These are phyloP conservation scores for Procambarus virginalis DNA, from an alignment of 1,140 invertebrate species.

Conservation along the genomic window DNA sequence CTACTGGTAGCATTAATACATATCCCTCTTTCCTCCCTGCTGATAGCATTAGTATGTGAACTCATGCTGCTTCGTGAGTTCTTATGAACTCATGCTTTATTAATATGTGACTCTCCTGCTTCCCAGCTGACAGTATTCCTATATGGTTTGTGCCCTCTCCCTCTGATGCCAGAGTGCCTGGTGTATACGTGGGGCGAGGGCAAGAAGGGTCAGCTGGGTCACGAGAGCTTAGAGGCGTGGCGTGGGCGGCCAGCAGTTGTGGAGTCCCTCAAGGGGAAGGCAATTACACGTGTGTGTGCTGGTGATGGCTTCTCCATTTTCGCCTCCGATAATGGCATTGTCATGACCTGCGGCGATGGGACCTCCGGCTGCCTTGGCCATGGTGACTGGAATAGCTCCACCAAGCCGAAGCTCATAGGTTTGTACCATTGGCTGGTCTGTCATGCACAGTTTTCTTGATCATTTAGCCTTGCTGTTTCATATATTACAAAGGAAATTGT, in stretches of 20 bases:
- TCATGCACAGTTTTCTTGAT: too few species aligned
- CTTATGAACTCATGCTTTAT: too few species aligned
- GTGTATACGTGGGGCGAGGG: slow-evolving; percentile 85
- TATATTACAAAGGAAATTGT: too few species aligned
- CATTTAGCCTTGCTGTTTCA: too few species aligned
- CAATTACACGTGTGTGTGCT: slow-evolving; percentile 78
- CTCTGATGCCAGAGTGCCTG: slow-evolving; percentile 75
- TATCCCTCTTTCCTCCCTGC: too few species aligned
- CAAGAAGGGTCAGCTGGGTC: slow-evolving; percentile 81
- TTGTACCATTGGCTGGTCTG: too few species aligned
- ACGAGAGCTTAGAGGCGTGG: slow-evolving; percentile 78
- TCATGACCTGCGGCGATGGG: slow-evolving; percentile 84
- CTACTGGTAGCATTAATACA: too few species aligned
- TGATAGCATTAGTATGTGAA: too few species aligned
- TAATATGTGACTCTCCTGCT: too few species aligned
- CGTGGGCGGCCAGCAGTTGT: slow-evolving; percentile 78
- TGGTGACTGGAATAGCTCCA: slow-evolving; percentile 78
- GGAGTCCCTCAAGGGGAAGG: slow-evolving; percentile 79
- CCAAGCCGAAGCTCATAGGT: slow-evolving; percentile 80
- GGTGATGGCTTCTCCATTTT: slow-evolving; percentile 79
- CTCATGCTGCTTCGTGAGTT: too few species aligned
- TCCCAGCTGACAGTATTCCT: not conserved
- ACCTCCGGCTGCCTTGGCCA: slow-evolving; percentile 80
- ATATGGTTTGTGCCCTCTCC: not conserved
- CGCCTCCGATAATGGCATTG: slow-evolving; percentile 81